These are phyloP conservation scores for Hydropotes inermis DNA, from an alignment of 2,113 vertebrate genomes.

Conservation along the genomic window DNA sequence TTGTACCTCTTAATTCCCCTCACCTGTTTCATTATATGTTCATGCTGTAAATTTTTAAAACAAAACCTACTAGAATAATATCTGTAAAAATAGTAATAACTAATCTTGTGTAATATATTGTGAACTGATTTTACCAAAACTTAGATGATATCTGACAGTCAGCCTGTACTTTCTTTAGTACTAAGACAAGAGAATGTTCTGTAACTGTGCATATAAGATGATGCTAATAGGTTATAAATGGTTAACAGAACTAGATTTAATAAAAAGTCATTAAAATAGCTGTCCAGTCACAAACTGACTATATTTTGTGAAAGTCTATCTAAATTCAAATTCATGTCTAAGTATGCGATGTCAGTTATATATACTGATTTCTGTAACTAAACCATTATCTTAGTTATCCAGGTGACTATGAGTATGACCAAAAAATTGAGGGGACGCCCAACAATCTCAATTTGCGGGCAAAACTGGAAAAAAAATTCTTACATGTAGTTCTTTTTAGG, in stretches of 20 bases:
- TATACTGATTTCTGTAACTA: neutral
- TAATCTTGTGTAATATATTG: neutral
- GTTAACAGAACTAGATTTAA: neutral
- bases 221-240: neutral
- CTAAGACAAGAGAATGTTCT: neutral
- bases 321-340: neutral
- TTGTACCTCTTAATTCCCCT: neutral
- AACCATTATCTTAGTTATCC: neutral
- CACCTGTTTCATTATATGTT: neutral
- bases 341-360: neutral
- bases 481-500: neutral
- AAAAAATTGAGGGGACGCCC: neutral
- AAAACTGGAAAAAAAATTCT: neutral
- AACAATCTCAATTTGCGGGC: conserved; percentile 4
- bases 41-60: neutral
- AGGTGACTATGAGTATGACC: neutral
- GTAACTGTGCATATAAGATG: neutral
- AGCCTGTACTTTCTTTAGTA: neutral
- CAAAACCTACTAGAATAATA: neutral
- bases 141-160: neutral
- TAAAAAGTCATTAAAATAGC: neutral
- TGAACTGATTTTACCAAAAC: neutral
- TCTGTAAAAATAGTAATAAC: neutral
- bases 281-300: neutral
- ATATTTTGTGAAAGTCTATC: neutral